phyloP scores from a whole-genome alignment of 2,888 invertebrate genomes.

The Byasa hedistus region DNA sequence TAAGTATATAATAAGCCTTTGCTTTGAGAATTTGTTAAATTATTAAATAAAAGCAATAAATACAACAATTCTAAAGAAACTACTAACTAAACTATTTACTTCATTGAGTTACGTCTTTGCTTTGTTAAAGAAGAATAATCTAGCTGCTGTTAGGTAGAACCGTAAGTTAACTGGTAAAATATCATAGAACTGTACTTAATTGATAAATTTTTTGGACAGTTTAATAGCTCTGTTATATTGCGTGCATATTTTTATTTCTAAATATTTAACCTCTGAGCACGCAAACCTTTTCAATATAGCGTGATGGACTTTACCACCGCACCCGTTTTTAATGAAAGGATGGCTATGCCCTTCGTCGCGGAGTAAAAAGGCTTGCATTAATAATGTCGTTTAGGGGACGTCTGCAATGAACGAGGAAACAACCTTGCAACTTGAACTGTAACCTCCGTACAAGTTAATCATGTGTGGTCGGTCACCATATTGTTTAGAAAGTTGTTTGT shows the following conservation, averaged over 20 bases:
- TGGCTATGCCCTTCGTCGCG: constrained; percentile 3
- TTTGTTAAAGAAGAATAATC: too few relatives aligned
- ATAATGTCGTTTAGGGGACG: constrained; percentile 13
- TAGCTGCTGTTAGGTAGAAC: too few relatives aligned
- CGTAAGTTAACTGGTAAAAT: too few relatives aligned
- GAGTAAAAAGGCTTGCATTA: constrained; percentile 17
- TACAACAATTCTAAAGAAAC: too few relatives aligned
- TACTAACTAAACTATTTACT: too few relatives aligned
- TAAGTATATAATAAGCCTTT: too few relatives aligned
- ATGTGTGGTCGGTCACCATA: background rate
- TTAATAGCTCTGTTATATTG: background rate
- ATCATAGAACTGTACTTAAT: too few relatives aligned
- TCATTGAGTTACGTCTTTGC: too few relatives aligned
- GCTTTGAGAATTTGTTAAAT: too few relatives aligned
- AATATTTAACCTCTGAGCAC: background rate
- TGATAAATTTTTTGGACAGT: background rate
- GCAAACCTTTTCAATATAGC: background rate
- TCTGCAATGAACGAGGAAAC: constrained; percentile 20
- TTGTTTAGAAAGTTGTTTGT: constrained; percentile 14
- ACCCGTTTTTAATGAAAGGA: constrained; percentile 5
- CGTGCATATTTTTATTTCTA: background rate
- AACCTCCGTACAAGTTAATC: background rate
- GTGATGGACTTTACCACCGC: background rate
- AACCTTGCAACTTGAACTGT: constrained; percentile 16
- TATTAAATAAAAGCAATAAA: too few relatives aligned